Percentiles rank a stretch among this genome's conserved stretches.
Conservation (phyloP, 2,797 vertebrate genomes). For the Lagothrix lagotricha region DNA sequence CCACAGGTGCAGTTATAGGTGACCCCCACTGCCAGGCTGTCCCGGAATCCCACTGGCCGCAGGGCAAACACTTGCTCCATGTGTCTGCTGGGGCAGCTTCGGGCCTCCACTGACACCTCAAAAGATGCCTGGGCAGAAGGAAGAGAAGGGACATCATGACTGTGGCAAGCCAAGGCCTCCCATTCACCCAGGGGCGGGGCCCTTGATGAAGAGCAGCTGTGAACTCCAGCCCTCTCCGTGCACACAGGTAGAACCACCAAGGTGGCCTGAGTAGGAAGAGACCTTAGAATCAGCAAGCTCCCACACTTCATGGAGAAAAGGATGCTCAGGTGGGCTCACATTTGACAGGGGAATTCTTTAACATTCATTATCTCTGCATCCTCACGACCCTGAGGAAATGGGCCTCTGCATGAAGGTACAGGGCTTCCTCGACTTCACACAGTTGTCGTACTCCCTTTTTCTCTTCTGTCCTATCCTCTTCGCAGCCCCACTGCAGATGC, state of each 20-base stretch:
- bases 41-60: slow-evolving; percentile 96
- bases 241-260: not conserved
- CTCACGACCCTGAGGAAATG: not conserved
- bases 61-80: slow-evolving; percentile 90
- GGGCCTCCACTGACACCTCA: slow-evolving; percentile 91
- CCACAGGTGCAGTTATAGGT: slow-evolving; percentile 91
- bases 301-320: not conserved
- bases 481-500: not conserved
- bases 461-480: not conserved
- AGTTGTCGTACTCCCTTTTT: not conserved
- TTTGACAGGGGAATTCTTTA: not conserved
- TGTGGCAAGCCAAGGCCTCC: rapidly evolving
- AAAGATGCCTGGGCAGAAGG: slow-evolving; percentile 92
- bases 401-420: not conserved
- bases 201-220: not conserved
- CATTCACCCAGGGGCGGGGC: not conserved
- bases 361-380: rapidly evolving
- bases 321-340: not conserved
- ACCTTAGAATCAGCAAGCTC: too few species aligned
- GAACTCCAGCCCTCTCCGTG: rapidly evolving
- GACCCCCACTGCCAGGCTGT: slow-evolving; percentile 91
- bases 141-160: not conserved
- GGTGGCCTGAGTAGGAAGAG: rapidly evolving
- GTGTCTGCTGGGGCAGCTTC: slow-evolving; percentile 88
- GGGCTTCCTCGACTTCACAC: not conserved